Evolutionary conservation across 2,113 vertebrate genomes (phyloP).

Genomic region (Phocoena phocoena): DNA sequence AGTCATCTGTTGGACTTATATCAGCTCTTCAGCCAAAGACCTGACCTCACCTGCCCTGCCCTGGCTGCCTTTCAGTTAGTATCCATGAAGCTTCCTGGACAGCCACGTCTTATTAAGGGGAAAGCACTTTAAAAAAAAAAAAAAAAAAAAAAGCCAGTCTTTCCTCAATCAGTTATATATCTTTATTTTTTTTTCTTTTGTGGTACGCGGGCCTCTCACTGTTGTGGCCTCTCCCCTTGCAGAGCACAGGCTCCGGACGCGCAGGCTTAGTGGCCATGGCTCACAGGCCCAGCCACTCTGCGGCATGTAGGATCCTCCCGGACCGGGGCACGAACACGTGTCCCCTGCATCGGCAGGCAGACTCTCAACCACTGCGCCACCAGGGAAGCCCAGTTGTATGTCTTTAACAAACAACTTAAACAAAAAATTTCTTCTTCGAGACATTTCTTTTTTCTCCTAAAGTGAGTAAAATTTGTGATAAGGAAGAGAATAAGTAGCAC

Average conservation of each 20-base stretch:
- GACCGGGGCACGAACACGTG: no score
- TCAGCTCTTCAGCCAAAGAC: not conserved
- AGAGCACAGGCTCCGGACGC: rapidly evolving
- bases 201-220: no score
- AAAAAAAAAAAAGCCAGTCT: not conserved
- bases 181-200: no score
- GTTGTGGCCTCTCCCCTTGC: no score
- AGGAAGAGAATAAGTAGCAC: not conserved
- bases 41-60: not conserved
- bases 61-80: not conserved
- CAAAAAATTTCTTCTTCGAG: not conserved
- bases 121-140: not conserved
- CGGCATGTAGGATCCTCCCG: no score
- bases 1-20: not conserved
- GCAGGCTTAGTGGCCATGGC: no score
- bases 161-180: not conserved
- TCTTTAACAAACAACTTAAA: not conserved
- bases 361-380: no score
- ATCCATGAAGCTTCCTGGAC: not conserved
- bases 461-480: not conserved
- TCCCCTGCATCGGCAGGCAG: no score
- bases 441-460: not conserved
- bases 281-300: no score
- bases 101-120: not conserved
- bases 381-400: no score